Evolutionary conservation across 2,113 vertebrate species (phyloP).

Genomic region (Camelus bactrianus): DNA sequence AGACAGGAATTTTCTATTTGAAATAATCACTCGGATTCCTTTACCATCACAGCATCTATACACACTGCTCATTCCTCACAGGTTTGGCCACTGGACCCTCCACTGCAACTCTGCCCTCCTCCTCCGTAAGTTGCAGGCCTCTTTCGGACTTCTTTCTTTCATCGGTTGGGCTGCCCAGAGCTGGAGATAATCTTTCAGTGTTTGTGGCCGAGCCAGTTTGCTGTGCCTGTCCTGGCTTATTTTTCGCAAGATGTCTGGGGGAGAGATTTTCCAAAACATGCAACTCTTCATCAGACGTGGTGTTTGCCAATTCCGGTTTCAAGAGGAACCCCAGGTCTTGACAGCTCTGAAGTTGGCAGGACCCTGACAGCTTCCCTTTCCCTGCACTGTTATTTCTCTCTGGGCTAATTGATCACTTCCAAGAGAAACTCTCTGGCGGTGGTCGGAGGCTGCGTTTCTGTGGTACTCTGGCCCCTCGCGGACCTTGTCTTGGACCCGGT

Average conservation of each 20-base stretch:
- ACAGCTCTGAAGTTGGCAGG: constrained; percentile 80
- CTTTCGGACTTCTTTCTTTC: constrained; percentile 84
- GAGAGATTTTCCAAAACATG: constrained; percentile 88
- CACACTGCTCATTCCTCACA: not conserved
- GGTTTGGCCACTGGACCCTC: not conserved
- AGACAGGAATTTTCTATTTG: not conserved
- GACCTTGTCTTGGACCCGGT: constrained; percentile 83
- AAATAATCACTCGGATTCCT: constrained; percentile 4
- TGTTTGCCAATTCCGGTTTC: constrained; percentile 84
- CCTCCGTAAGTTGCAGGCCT: constrained; percentile 88
- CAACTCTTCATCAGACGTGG: constrained; percentile 86
- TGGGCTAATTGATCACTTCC: constrained; percentile 81
- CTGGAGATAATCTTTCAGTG: constrained; percentile 86
- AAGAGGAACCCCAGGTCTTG: constrained; percentile 86
- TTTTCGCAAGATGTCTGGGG: constrained; percentile 85
- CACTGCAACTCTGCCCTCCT: constrained; percentile 86
- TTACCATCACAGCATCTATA: not conserved
- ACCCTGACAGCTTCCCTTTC: constrained; percentile 66
- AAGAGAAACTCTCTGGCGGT: constrained; percentile 79
- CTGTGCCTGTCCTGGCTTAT: constrained; percentile 86
- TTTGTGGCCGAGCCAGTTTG: constrained; percentile 86
- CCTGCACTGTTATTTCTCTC: constrained; percentile 57
- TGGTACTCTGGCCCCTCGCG: constrained; percentile 77
- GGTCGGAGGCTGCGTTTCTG: constrained; percentile 78
- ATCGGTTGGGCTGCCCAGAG: constrained; percentile 70